Conservation (phyloP, 2,888 invertebrate species). For the Parnassius glacialis region DNA sequence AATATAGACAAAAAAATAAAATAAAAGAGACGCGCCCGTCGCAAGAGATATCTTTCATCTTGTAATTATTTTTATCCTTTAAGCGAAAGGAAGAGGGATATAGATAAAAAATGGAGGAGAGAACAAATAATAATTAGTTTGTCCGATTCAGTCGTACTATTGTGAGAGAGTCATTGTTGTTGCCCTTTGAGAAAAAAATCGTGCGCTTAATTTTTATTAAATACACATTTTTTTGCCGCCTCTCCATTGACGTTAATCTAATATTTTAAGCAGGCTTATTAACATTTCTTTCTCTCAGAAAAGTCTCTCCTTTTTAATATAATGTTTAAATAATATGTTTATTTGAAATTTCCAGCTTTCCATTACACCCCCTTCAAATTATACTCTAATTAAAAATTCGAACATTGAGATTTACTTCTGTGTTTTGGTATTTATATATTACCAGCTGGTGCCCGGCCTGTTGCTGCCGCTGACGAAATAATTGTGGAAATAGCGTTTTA, state of each 20-base stretch:
- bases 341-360: too few species aligned
- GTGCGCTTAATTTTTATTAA: slow-evolving; percentile 22
- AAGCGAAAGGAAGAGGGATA: slow-evolving; percentile 61
- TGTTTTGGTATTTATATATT: too few species aligned
- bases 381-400: too few species aligned
- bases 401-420: too few species aligned
- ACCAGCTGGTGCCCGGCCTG: too few species aligned
- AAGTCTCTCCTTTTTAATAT: background rate
- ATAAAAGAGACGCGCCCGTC: slow-evolving; percentile 41
- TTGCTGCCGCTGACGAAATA: too few species aligned
- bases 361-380: too few species aligned
- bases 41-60: slow-evolving; percentile 66
- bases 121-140: slow-evolving; percentile 62
- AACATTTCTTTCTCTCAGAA: background rate
- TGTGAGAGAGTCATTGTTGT: slow-evolving; percentile 33
- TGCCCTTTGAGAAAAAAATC: slow-evolving; percentile 27
- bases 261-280: slow-evolving; percentile 7
- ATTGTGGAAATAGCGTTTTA: too few species aligned
- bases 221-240: slow-evolving; percentile 8
- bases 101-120: slow-evolving; percentile 51
- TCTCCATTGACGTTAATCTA: slow-evolving; percentile 23
- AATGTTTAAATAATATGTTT: too few species aligned
- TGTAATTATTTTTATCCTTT: slow-evolving; percentile 81
- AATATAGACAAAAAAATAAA: slow-evolving; percentile 39
- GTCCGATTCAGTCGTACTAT: slow-evolving; percentile 58